phyloP scores from a whole-genome alignment of 1,140 invertebrate species.

The Lepidostoma basale region DNA sequence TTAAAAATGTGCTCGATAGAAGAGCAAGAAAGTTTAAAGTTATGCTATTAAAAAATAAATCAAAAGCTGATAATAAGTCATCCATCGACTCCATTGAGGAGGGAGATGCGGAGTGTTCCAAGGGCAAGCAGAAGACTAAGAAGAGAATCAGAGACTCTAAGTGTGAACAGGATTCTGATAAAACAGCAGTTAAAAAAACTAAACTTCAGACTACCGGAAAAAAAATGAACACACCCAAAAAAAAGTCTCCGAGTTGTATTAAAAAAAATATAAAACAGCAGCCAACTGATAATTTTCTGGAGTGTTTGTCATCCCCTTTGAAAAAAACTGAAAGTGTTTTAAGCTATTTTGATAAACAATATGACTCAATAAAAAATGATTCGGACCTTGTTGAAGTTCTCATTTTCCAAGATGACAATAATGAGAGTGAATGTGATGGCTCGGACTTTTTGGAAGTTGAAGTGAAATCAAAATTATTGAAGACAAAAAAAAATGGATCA shows the following conservation, averaged over 20 bases:
- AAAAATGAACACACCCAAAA: conserved; percentile 37
- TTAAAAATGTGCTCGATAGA: conserved; percentile 62
- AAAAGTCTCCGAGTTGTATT: not conserved
- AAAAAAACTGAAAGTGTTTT: conserved; percentile 64
- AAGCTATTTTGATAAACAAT: conserved; percentile 61
- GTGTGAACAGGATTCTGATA: conserved; percentile 1
- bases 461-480: not conserved
- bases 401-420: not conserved
- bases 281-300: conserved; percentile 47
- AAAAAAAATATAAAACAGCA: conserved; percentile 17
- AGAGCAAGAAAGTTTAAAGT: conserved; percentile 62
- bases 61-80: conserved; percentile 36
- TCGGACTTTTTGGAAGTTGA: conserved; percentile 7
- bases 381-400: not conserved
- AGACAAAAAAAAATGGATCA: not conserved
- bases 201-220: conserved; percentile 31
- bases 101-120: not conserved
- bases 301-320: conserved; percentile 59
- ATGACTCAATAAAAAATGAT: conserved; percentile 47
- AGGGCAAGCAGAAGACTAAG: not conserved
- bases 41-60: conserved; percentile 45
- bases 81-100: not conserved
- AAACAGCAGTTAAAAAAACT: not conserved
- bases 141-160: conserved; percentile 14
- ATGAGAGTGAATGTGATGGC: not conserved